These are phyloP conservation scores for Peucedramus taeniatus DNA, from an alignment of 2,113 vertebrate species.

Conservation along the genomic window DNA sequence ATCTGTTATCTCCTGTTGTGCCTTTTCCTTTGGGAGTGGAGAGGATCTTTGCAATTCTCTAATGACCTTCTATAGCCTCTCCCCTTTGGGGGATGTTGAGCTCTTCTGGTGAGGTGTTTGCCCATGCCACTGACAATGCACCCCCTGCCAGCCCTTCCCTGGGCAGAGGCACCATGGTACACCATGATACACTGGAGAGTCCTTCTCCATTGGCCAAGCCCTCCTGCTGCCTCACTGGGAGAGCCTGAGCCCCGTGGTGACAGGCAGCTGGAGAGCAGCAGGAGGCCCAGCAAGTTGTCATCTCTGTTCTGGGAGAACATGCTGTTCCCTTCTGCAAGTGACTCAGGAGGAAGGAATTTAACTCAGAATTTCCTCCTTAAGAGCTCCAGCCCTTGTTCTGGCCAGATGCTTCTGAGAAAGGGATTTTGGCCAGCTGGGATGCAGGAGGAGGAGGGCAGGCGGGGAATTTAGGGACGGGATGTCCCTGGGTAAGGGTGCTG, in stretches of 20 bases:
- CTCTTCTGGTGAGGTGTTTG: background rate
- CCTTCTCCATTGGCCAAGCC: background rate
- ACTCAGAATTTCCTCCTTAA: slow-evolving; percentile 23
- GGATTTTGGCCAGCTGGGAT: background rate
- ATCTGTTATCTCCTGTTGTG: background rate
- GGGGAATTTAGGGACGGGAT: background rate
- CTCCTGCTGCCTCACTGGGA: background rate
- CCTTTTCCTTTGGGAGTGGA: background rate
- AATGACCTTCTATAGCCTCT: background rate
- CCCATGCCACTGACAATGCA: rapidly evolving
- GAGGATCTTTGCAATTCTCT: background rate
- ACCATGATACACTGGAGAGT: background rate
- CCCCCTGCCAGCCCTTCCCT: background rate
- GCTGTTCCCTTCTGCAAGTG: slow-evolving; percentile 18
- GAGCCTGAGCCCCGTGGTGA: background rate
- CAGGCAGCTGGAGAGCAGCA: background rate
- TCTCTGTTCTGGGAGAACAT: slow-evolving; percentile 22
- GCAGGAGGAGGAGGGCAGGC: background rate
- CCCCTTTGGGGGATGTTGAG: background rate
- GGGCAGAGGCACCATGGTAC: background rate
- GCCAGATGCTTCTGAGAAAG: background rate
- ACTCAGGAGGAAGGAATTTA: slow-evolving; percentile 40
- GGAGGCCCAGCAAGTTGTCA: slow-evolving; percentile 22
- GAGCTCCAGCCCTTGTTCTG: background rate
- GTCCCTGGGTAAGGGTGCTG: background rate